Evolutionary conservation across 2,888 invertebrate genomes (phyloP).

Genomic region (Pseudococcus jackbeardsleyi): DNA sequence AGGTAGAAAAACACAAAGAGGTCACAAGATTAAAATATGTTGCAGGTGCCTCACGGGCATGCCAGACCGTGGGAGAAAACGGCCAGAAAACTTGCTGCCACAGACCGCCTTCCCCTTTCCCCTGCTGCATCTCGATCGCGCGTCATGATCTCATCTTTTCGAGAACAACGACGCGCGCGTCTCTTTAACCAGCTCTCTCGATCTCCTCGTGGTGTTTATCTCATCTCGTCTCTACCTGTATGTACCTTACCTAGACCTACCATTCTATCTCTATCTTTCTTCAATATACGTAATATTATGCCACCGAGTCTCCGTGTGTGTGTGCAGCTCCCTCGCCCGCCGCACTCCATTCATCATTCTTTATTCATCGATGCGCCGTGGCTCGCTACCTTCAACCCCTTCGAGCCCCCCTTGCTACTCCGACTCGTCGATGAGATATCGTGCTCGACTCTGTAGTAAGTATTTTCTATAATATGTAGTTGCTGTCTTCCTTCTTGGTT

Average conservation of each 20-base stretch:
- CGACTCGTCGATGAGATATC: background rate
- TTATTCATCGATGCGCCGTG: constrained; percentile 18
- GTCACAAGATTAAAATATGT: constrained; percentile 64
- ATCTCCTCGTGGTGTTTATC: constrained; percentile 31
- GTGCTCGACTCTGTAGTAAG: background rate
- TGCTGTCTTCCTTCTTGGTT: background rate
- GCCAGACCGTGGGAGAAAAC: constrained; percentile 66
- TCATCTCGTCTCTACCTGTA: constrained; percentile 2
- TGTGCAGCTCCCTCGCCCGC: background rate
- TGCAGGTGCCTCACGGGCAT: constrained; percentile 65
- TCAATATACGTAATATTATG: background rate
- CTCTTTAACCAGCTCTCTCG: constrained; percentile 36
- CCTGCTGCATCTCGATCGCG: background rate
- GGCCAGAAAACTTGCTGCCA: constrained; percentile 63
- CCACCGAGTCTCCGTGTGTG: background rate
- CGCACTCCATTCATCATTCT: constrained; percentile 3
- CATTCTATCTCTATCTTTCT: background rate
- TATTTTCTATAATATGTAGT: background rate
- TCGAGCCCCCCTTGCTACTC: background rate
- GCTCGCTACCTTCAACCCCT: constrained; percentile 8
- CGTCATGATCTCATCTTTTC: constrained; percentile 47
- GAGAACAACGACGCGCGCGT: constrained; percentile 49
- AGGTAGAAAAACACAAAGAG: constrained; percentile 64
- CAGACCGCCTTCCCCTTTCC: constrained; percentile 12
- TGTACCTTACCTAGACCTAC: background rate